Evolutionary conservation across 2,113 vertebrate genomes (phyloP).

Genomic region (Circaetus gallicus): DNA sequence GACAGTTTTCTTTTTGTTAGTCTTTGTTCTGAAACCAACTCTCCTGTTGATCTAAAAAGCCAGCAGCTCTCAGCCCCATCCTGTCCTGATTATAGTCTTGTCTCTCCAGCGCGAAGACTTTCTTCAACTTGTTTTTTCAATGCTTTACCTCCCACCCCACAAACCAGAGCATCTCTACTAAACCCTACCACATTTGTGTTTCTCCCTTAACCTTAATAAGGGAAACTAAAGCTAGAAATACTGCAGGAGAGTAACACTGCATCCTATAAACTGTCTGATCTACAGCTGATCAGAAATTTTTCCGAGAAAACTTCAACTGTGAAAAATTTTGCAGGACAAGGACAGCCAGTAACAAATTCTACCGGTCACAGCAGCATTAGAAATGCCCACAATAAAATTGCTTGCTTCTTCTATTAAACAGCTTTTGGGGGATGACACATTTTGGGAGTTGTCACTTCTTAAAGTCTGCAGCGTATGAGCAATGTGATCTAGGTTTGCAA

Average conservation of each 20-base stretch:
- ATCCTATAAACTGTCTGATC: not conserved
- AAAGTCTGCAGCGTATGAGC: not conserved
- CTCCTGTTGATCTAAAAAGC: conserved; percentile 23
- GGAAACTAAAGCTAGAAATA: not conserved
- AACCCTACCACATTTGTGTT: not conserved
- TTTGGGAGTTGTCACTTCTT: not conserved
- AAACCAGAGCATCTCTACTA: not conserved
- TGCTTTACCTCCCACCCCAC: not conserved
- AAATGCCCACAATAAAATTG: not conserved
- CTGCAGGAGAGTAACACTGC: not conserved
- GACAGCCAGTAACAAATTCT: not conserved
- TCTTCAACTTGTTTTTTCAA: not conserved
- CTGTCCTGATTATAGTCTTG: not conserved
- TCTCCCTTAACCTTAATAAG: not conserved
- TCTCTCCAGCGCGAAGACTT: not conserved
- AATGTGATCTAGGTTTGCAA: not conserved
- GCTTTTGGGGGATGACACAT: not conserved
- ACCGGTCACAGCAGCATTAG: not conserved
- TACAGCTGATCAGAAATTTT: not conserved
- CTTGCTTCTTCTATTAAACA: not conserved
- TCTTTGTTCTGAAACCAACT: conserved; percentile 45
- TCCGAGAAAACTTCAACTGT: not conserved
- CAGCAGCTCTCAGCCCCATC: conserved; percentile 3
- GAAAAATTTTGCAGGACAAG: not conserved
- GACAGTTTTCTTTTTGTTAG: conserved; percentile 7